Conservation (phyloP, 37 sponge, comb jelly and placozoan genomes). For the Halisarca cf. caerulea region DNA sequence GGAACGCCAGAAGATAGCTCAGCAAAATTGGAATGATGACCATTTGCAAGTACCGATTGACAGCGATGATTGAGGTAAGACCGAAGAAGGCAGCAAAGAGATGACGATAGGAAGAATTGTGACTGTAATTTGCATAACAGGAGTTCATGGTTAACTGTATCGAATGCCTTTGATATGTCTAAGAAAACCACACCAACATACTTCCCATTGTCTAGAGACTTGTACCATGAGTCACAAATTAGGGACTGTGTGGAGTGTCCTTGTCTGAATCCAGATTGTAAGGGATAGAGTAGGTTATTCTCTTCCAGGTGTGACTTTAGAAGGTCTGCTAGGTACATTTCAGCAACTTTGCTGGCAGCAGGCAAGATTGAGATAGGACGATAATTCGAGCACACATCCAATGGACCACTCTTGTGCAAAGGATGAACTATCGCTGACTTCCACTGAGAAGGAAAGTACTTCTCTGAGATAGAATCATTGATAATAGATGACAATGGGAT, state of each 20-base stretch:
- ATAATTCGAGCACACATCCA: not conserved
- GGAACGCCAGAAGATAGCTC: slow-evolving; percentile 5
- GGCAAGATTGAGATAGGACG: slow-evolving; percentile 11
- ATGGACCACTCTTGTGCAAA: slow-evolving; percentile 13
- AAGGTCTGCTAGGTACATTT: slow-evolving; percentile 8
- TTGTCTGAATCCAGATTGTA: slow-evolving; percentile 21
- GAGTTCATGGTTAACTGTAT: not conserved
- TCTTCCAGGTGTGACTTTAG: slow-evolving; percentile 5
- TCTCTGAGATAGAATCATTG: slow-evolving; percentile 11
- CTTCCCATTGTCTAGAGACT: slow-evolving; percentile 8
- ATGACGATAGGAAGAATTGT: not conserved
- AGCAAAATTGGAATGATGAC: not conserved
- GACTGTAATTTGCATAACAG: not conserved
- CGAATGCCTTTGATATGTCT: slow-evolving; percentile 13
- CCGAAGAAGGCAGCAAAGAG: not conserved
- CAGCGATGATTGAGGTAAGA: slow-evolving; percentile 5
- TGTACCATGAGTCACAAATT: slow-evolving; percentile 7
- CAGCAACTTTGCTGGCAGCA: slow-evolving; percentile 24
- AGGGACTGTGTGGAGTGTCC: slow-evolving; percentile 23
- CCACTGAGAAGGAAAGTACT: slow-evolving; percentile 6
- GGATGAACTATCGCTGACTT: slow-evolving; percentile 22
- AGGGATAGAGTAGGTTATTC: slow-evolving; percentile 1
- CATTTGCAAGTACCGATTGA: slow-evolving; percentile 12
- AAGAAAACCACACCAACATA: slow-evolving; percentile 18
- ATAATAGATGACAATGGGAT: slow-evolving; percentile 15